A percentile compares a stretch with the other conserved stretches of the same genome.
These are phyloP conservation scores for Python bivittatus DNA, from an alignment of 2,113 vertebrate species.

Conservation along the genomic window DNA sequence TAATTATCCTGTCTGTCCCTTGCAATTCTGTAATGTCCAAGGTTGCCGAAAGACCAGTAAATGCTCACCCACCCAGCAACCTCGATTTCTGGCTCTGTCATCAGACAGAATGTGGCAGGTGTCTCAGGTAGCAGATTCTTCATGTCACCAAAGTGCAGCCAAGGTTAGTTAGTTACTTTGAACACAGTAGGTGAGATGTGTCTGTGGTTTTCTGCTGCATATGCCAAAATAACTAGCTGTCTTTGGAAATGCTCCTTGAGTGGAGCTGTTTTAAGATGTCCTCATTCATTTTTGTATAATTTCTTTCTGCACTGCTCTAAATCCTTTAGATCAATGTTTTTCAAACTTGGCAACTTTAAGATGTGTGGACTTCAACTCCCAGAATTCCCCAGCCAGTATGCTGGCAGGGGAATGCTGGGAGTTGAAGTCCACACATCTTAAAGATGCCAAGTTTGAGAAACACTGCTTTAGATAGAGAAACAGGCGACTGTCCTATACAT, in stretches of 20 bases:
- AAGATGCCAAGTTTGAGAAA: background rate
- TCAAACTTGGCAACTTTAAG: background rate
- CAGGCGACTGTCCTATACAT: background rate
- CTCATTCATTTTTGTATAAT: background rate
- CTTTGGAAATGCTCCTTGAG: background rate
- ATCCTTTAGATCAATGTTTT: background rate
- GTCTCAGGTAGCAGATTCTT: no score
- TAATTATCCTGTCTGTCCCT: background rate
- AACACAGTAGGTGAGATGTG: background rate
- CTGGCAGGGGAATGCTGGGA: background rate
- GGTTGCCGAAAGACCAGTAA: background rate
- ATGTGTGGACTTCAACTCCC: background rate
- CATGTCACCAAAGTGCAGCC: background rate
- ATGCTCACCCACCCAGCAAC: background rate
- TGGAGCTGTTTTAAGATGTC: background rate
- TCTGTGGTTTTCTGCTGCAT: background rate
- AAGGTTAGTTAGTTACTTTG: background rate
- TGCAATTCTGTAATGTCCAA: background rate
- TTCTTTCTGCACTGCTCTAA: background rate
- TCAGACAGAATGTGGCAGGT: background rate
- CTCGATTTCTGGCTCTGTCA: background rate
- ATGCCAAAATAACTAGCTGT: background rate
- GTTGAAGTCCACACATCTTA: background rate
- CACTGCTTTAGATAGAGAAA: background rate
- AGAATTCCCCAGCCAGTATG: background rate